These are phyloP conservation scores for Acrocyrtus sp. DNA, from an alignment of 2,888 invertebrate genomes.

Conservation along the genomic window DNA sequence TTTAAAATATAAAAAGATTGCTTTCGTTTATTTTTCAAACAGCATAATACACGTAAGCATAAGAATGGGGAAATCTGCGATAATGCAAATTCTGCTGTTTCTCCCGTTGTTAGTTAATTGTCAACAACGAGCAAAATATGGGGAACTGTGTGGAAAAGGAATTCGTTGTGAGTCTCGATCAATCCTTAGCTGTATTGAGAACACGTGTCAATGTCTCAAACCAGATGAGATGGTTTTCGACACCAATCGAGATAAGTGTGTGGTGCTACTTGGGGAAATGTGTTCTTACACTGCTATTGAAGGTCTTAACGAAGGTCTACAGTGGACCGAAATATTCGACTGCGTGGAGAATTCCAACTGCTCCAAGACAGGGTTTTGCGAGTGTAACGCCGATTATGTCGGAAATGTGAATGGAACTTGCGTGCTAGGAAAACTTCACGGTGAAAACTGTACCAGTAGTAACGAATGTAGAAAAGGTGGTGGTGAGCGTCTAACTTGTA, in stretches of 20 bases:
- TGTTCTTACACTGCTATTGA: constrained; percentile 31
- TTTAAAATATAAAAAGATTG: too few species aligned
- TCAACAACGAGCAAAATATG: constrained; percentile 24
- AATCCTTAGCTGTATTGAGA: constrained; percentile 7
- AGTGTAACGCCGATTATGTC: constrained; percentile 4
- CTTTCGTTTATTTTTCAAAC: too few species aligned
- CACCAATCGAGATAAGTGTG: constrained; percentile 11
- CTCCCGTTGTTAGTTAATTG: too few species aligned
- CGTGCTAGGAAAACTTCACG: neutral
- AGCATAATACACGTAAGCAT: too few species aligned
- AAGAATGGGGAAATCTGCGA: too few species aligned
- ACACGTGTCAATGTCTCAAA: constrained; percentile 22
- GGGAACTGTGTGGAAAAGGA: constrained; percentile 17
- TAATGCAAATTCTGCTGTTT: too few species aligned
- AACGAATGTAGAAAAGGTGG: constrained; percentile 26
- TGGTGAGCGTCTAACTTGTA: constrained; percentile 12
- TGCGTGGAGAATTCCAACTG: constrained; percentile 29
- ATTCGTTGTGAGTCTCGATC: constrained; percentile 26
- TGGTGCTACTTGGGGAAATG: constrained; percentile 25
- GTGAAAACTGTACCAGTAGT: constrained; percentile 19
- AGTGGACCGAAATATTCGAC: constrained; percentile 26
- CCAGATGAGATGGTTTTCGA: constrained; percentile 22
- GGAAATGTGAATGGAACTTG: constrained; percentile 16
- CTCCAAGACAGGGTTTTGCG: constrained; percentile 28
- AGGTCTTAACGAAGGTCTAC: constrained; percentile 3